Evolutionary conservation across 2,797 vertebrate species (phyloP), one percentile per base, ranked within the genome.

Genomic region (Amazona finschi): DNA sequence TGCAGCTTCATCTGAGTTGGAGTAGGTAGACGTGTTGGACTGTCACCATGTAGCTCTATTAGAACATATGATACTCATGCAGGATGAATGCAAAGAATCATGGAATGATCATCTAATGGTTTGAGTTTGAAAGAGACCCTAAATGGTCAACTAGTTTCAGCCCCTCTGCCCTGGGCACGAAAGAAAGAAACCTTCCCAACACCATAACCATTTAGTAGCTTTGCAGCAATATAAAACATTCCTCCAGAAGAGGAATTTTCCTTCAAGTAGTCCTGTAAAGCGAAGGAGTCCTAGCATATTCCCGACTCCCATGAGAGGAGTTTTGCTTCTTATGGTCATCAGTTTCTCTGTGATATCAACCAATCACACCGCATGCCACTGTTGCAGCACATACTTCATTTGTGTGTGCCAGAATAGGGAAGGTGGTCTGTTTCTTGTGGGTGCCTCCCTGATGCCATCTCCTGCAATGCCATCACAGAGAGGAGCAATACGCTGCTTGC

Each of bases 11-110:
- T 72, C 84, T 86, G 53, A 14, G 13, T 69, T 8, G 0, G 89
- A 90, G 87, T 81, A 69, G 84, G 89, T 93, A 75, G 67, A 72
- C 1, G 1, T 90, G 73, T 71, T 86, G 84, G 28, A 52, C 31
- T 1, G 1, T 62, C n/a, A 67, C 49, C 44, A 22, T 78, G 38
- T 61, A 64, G 20, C 8, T 84, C 61, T 81, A 62, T 47, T 78
- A 52, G 72, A 70, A 65, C 5, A 30, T 46, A 39, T 81, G 49
- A 84, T 75, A 78, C 12, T 69, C 66, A 69, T 2, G 6, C 46
- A 82, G 41, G 75, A 89, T 21, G 15, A 88, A 81, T 46, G 49
- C 28, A 77, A 2, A 57, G 53, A 57, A 33, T 57, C 13, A 0
- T 33, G n/a, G 21, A 57, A 33, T 22, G 9, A 57, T 57, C 31